Evolutionary conservation across 2,113 vertebrate genomes (phyloP), one percentile per base, ranked within the genome.

Genomic region (Pelecanoides urinatrix): DNA sequence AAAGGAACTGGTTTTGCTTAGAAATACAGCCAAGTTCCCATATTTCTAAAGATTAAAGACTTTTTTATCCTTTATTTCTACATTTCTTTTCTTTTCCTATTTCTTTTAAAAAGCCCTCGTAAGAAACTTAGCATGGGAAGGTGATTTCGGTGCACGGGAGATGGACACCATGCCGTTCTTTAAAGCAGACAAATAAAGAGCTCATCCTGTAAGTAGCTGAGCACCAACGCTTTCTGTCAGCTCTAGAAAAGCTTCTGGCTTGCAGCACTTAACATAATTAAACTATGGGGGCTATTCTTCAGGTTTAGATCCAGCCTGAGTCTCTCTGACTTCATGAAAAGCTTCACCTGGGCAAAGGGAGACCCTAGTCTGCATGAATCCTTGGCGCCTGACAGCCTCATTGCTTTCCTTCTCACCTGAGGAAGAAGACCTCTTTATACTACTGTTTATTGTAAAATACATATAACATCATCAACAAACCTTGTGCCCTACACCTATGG

Each of bases 1-100:
- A 94, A 92, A 95, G 86, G 62, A 95, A 85, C 62, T 58, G n/a
- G 55, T 23, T 94, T 94, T 95, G 45, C 97, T 97, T 88, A 97
- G 97, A 96, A 95, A 91, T 83, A 80, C 59, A 86, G 96, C 94
- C 94, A 95, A 96, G 71, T 94, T 80, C 55, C 50, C 58, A 6
- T 47, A 77, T 88, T 95, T 96, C 77, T 86, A 58, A 94, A 93
- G 87, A 97, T 95, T 76, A 97, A 94, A 95, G 78, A 70, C 21
- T 30, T 96, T 74, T 95, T 73, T 29, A 74, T 86, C 75, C 55
- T 88, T 88, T 90, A 75, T 88, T 34, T 73, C 74, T 90, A 34
- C 62, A n/a, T 75, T 90, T 72, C 42, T 92, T 84, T 77, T 88
- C 44, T 87, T 96, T 74, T 65, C 47, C 20, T 70, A 84, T 88